Evolutionary conservation across 2,888 invertebrate genomes (phyloP), one percentile per base, ranked within the genome.

Genomic region (Nemotelus nigrinus): DNA sequence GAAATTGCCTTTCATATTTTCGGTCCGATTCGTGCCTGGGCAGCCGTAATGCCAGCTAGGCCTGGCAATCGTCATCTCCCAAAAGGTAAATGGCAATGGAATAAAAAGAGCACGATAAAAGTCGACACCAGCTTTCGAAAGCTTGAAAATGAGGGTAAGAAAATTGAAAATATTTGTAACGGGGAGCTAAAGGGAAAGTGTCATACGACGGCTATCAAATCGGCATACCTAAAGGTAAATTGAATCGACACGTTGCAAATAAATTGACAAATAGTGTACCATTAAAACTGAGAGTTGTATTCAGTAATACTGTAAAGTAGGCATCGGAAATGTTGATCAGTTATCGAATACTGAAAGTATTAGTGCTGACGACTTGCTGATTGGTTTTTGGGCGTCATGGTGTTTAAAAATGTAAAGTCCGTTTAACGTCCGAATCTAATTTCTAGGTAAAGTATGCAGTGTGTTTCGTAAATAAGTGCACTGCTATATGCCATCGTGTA

Each of bases 1-100:
- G 70, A 70, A 70, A 70, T 55, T 53, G 55, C 10, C 70, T n/a
- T 70, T 70, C 53, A 70, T 70, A 70, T 70, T 70, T 55, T 41
- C 70, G 39, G 25, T 25, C 25, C 6, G 6, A 4, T 70, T 70
- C 70, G 44, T 70, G 70, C 55, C 55, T 43, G 47, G 39, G 43
- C 43, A 53, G 1, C 43, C 55, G 43, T 70, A 70, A 70, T n/a
- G 39, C 70, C 41, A 43, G 70, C 8, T 1, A 25, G 25, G 25
- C 25, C 25, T 25, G 10, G 43, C 43, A 50, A 41, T 70, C 7
- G 70, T 55, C 45, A 67, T 67, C 67, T 67, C n/a, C n/a, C 48
- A 10, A 67, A 67, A 67, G 67, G 67, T 67, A 39, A 67, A 67
- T 48, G 25, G 48, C 10, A n/a, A 44, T 3, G 55, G 25, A 53